phyloP scores from a whole-genome alignment of 2,888 invertebrate genomes.

The Orthonevra nobilis region DNA sequence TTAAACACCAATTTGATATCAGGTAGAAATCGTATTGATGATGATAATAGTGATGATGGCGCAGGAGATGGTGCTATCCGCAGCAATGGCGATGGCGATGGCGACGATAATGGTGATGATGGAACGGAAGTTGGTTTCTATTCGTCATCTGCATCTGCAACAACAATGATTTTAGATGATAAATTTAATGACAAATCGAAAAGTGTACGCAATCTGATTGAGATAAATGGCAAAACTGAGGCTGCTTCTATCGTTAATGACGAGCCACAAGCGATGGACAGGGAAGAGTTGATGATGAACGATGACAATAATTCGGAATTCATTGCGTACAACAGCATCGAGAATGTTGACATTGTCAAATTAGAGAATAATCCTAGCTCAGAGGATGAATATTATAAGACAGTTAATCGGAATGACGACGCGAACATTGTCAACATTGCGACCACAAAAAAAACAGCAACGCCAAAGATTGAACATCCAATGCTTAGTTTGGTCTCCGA shows the following conservation, averaged over 20 bases:
- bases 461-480: constrained; percentile 28
- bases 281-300: constrained; percentile 77
- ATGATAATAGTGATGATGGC: constrained; percentile 60
- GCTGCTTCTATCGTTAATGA: constrained; percentile 32
- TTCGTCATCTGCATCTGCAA: constrained; percentile 62
- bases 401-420: constrained; percentile 55
- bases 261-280: constrained; percentile 19
- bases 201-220: constrained; percentile 71
- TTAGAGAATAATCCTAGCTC: constrained; percentile 73
- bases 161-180: constrained; percentile 55
- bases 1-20: constrained; percentile 77
- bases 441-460: constrained; percentile 21
- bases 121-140: constrained; percentile 17
- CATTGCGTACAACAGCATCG: constrained; percentile 65
- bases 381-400: constrained; percentile 77
- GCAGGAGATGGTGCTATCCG: constrained; percentile 63
- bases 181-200: constrained; percentile 65
- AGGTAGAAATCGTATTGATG: constrained; percentile 73
- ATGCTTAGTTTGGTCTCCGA: constrained; percentile 71
- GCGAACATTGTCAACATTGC: constrained; percentile 26
- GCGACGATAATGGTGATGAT: constrained; percentile 1
- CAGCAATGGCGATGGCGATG: constrained; percentile 20
- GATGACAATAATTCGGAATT: constrained; percentile 72
- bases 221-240: constrained; percentile 72
- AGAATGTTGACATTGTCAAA: constrained; percentile 78